Percentiles rank a stretch among this genome's conserved stretches.
These are phyloP conservation scores for Lathronympha strigana DNA, from an alignment of 2,888 invertebrate genomes.

Conservation along the genomic window DNA sequence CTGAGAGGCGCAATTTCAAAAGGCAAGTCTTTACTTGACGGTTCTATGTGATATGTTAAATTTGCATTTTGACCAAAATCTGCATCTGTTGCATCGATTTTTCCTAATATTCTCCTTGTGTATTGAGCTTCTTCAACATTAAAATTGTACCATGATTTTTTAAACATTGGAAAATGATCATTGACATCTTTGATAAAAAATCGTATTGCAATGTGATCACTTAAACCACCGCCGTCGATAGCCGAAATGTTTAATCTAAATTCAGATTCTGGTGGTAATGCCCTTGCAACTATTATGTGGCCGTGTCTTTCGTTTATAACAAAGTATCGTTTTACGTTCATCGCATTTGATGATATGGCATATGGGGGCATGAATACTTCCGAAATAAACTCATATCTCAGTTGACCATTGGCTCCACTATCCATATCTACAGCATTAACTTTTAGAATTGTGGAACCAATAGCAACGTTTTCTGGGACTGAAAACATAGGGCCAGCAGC, in stretches of 20 bases:
- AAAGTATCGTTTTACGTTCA: constrained; percentile 87
- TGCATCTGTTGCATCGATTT: constrained; percentile 90
- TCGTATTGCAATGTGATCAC: constrained; percentile 87
- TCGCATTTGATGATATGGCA: constrained; percentile 66
- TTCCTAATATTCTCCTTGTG: constrained; percentile 88
- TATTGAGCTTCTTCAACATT: constrained; percentile 92
- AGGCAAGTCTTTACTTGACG: constrained; percentile 79
- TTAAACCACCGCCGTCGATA: constrained; percentile 89
- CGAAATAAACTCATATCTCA: constrained; percentile 88
- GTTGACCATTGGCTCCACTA: constrained; percentile 87
- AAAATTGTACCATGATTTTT: constrained; percentile 92
- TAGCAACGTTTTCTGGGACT: constrained; percentile 88
- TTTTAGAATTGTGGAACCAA: constrained; percentile 88
- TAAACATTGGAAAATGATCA: constrained; percentile 92
- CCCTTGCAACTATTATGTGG: constrained; percentile 88
- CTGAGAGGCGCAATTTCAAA: constrained; percentile 88
- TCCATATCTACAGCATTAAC: constrained; percentile 90
- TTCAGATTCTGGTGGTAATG: constrained; percentile 89
- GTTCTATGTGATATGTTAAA: constrained; percentile 87
- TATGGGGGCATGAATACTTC: constrained; percentile 87
- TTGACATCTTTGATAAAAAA: constrained; percentile 92
- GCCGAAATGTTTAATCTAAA: constrained; percentile 90
- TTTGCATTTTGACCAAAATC: constrained; percentile 93
- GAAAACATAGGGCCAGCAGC: constrained; percentile 85
- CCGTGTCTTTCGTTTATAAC: constrained; percentile 90